phyloP scores from a whole-genome alignment of 64 coral and sea anemone genomes.

The Acropora tenuis region DNA sequence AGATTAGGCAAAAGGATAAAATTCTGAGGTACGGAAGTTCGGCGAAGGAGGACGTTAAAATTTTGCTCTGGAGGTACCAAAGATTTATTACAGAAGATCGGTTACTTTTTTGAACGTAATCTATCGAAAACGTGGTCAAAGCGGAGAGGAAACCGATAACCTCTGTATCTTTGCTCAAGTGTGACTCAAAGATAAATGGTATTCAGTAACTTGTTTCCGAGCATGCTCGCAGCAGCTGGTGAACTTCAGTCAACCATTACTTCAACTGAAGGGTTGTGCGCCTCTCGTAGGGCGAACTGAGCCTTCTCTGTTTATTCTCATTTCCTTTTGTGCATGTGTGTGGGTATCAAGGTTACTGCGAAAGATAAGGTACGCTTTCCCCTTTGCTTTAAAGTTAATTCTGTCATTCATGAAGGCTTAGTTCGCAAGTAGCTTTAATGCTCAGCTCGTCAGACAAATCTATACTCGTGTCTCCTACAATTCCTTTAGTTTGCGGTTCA shows the following conservation, averaged over 20 bases:
- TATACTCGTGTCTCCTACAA: too few relatives aligned
- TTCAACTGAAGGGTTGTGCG: background rate
- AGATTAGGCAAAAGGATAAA: too few relatives aligned
- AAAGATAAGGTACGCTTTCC: too few relatives aligned
- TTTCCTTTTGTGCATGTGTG: background rate
- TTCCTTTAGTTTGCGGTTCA: too few relatives aligned
- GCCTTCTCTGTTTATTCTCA: background rate
- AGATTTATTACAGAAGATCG: background rate
- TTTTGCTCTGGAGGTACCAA: too few relatives aligned
- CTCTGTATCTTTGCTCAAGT: background rate
- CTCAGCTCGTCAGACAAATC: too few relatives aligned
- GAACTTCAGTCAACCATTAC: background rate
- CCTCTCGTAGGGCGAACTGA: too few relatives aligned
- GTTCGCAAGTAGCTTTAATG: too few relatives aligned
- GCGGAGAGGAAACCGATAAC: conserved; percentile 9
- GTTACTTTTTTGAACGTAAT: background rate
- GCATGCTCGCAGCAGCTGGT: background rate
- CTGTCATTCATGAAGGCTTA: too few relatives aligned
- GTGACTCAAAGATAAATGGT: background rate
- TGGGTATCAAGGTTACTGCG: background rate
- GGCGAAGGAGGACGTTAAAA: too few relatives aligned
- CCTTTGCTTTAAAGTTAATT: too few relatives aligned
- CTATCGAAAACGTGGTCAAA: background rate
- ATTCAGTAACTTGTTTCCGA: background rate
- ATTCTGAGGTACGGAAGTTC: too few relatives aligned